Base-by-base conservation (phyloP, 2,113 vertebrate species). In the Mungos mungo region DNA sequence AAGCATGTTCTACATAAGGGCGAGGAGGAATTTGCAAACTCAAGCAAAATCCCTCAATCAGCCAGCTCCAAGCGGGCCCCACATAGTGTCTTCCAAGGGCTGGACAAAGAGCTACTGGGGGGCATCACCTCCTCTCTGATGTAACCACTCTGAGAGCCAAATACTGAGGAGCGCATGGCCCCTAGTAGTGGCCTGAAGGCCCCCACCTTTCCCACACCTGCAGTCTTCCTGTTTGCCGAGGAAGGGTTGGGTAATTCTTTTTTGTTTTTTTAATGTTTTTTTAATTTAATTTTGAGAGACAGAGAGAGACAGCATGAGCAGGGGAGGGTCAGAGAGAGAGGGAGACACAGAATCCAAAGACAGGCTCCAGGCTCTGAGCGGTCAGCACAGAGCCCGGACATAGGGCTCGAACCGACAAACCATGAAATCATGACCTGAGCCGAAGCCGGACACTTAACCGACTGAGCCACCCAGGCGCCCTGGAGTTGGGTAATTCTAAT, bases 1-100 rank as follows among this genome's bases (percentile, higher is more conserved):
- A 0, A 63, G 23, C n/a, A 33, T 3, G 1, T 12, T 52, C 35
- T 33, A 27, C 33, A 50, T 7, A 7, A 15, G n/a, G 2, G 19
- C 19, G 10, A 31, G 54, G 1, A 63, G 54, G 8, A 23, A 35
- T 52, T 33, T 60, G 33, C 7, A 3, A 33, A n/a, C 72, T 25
- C 63, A 15, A 29, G 10, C 38, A 50, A 76, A 38, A 31, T 2
- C 38, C 38, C 71, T 57, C 25, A 2, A 3, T 66, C n/a, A 16
- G 12, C n/a, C 23, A 5, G 38, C 16, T 77, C 11, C 27, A 66
- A n/a, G 45, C 5, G 8, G 11, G 4, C 66, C 27, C 21, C 5
- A 1, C 18, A 1, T 0, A 8, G 52, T 23, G 19, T 41, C 69
- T 52, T 85, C 47, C 76, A 18, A 41, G 79, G 15, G 27, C 57